These are phyloP conservation scores for Macrotus californicus DNA, from an alignment of 2,113 vertebrate genomes.

Conservation along the genomic window DNA sequence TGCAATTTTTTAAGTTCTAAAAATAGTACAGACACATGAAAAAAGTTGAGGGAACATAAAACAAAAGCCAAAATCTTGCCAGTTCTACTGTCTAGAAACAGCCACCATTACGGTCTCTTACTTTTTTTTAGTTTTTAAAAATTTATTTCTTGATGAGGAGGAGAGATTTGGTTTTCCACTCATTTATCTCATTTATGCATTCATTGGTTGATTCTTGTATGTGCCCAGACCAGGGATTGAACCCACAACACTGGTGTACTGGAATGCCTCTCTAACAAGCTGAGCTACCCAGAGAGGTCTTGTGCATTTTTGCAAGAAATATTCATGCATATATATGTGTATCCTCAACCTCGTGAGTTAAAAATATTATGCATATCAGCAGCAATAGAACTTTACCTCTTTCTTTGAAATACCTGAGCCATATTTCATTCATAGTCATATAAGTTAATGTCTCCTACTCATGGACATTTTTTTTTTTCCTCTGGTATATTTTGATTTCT, in stretches of 20 bases:
- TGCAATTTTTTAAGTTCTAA: neutral
- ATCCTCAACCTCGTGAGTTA: neutral
- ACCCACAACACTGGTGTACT: no score
- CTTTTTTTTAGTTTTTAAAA: neutral
- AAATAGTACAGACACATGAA: neutral
- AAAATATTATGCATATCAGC: neutral
- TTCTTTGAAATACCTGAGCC: neutral
- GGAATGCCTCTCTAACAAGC: no score
- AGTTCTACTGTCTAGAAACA: neutral
- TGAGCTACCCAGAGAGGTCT: no score
- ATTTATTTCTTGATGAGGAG: no score
- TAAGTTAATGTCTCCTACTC: neutral
- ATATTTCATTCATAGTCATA: neutral
- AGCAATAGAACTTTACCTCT: neutral
- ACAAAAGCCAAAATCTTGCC: neutral
- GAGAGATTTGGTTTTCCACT: no score
- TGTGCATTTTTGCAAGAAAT: neutral
- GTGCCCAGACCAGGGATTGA: no score
- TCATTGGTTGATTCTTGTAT: no score
- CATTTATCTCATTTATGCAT: no score
- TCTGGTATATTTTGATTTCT: neutral
- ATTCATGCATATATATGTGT: accelerated
- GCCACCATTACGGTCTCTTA: neutral
- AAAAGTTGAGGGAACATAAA: neutral
- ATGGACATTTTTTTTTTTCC: neutral